phyloP scores from a whole-genome alignment of 2,113 vertebrate species.

The Oxygymnocypris stewartii region DNA sequence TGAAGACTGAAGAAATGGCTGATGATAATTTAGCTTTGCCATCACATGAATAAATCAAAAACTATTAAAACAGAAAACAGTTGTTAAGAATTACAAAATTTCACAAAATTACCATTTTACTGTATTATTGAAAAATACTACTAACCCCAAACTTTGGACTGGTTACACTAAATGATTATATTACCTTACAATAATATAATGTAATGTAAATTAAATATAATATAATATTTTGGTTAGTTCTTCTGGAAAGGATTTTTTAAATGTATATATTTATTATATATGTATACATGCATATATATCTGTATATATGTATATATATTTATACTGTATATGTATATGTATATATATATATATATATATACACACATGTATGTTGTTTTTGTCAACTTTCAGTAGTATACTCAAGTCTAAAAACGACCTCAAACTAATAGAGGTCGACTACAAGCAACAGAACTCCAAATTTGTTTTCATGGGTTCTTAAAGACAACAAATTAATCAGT shows the following conservation, averaged over 20 bases:
- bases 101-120: background rate
- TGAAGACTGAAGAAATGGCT: background rate
- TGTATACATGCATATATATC: background rate
- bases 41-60: too few relatives aligned
- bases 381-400: background rate
- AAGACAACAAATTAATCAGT: slow-evolving; percentile 15
- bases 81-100: background rate
- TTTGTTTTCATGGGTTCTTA: background rate
- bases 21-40: background rate
- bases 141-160: background rate
- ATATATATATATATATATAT: too few relatives aligned
- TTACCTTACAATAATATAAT: background rate
- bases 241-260: background rate
- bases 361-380: too few relatives aligned
- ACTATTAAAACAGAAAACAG: too few relatives aligned
- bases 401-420: background rate
- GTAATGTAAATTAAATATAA: background rate
- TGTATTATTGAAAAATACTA: background rate
- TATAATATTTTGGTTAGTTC: background rate
- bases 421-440: background rate
- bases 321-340: background rate
- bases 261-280: background rate
- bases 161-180: background rate
- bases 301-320: background rate
- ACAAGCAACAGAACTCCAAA: background rate